A percentile compares a stretch with the other conserved stretches of the same genome.
Conservation (phyloP, 2,113 vertebrate genomes). For the human region DNA sequence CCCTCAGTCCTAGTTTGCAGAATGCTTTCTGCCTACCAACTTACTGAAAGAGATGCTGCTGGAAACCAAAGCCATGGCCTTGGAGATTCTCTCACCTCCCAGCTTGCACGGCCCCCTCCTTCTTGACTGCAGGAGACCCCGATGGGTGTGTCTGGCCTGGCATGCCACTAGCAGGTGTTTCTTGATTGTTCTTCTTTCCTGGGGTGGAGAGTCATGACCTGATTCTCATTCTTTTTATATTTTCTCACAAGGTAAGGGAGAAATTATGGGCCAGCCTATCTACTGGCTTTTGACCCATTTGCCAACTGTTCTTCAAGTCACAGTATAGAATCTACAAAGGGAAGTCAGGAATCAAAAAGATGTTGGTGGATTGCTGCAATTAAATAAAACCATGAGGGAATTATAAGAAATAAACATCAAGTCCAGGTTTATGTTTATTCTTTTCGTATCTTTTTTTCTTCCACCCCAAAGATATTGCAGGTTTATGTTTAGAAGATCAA, state of each 20-base stretch:
- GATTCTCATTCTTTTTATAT: neutral
- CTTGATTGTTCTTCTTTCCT: neutral
- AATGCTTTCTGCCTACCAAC: neutral
- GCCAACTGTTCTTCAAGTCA: neutral
- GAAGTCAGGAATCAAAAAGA: constrained; percentile 39
- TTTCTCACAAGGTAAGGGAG: neutral
- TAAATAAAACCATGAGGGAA: neutral
- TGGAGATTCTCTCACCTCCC: neutral
- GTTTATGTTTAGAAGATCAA: constrained; percentile 8
- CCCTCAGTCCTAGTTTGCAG: neutral
- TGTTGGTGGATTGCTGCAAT: neutral
- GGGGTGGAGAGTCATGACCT: neutral
- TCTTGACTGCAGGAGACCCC: neutral
- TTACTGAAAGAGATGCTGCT: neutral
- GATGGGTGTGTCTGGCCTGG: neutral
- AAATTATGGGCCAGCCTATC: neutral
- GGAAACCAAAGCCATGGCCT: neutral
- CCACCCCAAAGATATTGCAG: no score
- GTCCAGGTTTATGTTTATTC: neutral
- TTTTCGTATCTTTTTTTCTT: no score
- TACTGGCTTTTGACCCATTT: neutral
- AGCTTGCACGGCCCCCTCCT: neutral
- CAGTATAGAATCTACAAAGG: neutral
- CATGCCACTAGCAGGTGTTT: neutral
- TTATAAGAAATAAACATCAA: neutral